A percentile compares a stretch with the other conserved stretches of the same genome.
Evolutionary conservation across 2,113 vertebrate genomes (phyloP).

Genomic region (Caracal caracal): DNA sequence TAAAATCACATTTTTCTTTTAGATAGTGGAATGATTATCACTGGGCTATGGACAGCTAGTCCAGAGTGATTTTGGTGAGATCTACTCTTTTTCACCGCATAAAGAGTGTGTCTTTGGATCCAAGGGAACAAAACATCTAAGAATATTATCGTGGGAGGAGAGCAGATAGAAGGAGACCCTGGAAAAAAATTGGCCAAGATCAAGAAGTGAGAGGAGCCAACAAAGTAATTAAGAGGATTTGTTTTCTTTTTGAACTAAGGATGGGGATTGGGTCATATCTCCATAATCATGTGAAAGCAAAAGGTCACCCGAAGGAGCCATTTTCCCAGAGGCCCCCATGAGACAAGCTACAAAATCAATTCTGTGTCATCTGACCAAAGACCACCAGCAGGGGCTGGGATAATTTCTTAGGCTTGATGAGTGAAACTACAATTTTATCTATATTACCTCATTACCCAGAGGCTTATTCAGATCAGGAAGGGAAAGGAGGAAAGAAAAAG

Average conservation of each 20-base stretch:
- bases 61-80: slow-evolving; percentile 55
- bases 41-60: slow-evolving; percentile 60
- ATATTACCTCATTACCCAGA: not conserved
- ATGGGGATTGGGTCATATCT: slow-evolving; percentile 34
- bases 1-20: slow-evolving; percentile 66
- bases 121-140: slow-evolving; percentile 49
- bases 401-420: not conserved
- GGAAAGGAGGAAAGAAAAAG: not conserved
- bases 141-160: slow-evolving; percentile 41
- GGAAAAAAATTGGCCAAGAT: slow-evolving; percentile 13
- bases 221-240: slow-evolving; percentile 23
- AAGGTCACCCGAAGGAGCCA: slow-evolving; percentile 16
- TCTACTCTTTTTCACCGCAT: not conserved
- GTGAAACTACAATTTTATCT: not conserved
- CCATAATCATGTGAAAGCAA: slow-evolving; percentile 18
- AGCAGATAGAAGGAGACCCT: slow-evolving; percentile 36
- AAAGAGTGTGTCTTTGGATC: slow-evolving; percentile 30
- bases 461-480: not conserved
- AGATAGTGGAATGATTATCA: slow-evolving; percentile 77
- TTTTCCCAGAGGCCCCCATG: slow-evolving; percentile 38
- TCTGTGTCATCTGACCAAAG: not conserved
- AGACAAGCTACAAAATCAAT: slow-evolving; percentile 6
- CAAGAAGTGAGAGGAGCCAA: not conserved
- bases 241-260: slow-evolving; percentile 49
- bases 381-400: not conserved